phyloP scores from a whole-genome alignment of 2,113 vertebrate genomes.

The Vulpes ferrilata region DNA sequence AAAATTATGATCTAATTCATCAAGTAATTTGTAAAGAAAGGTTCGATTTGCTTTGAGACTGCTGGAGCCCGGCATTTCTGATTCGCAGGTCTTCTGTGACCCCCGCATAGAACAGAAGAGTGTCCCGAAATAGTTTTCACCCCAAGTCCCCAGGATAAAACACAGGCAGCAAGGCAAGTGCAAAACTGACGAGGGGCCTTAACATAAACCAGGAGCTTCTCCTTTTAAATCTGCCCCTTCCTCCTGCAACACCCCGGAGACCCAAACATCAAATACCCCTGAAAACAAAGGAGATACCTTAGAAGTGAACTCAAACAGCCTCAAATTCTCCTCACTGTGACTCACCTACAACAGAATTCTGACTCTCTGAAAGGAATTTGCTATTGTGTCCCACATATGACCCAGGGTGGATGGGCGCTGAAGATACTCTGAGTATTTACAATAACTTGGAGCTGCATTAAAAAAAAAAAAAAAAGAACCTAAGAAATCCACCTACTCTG shows the following conservation, averaged over 20 bases:
- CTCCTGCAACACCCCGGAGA: constrained; percentile 25
- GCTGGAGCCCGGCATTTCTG: not conserved
- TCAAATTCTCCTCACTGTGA: not conserved
- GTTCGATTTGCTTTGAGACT: constrained; percentile 28
- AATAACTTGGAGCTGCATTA: not conserved
- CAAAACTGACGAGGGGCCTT: constrained; percentile 44
- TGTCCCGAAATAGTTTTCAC: constrained; percentile 44
- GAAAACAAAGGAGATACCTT: not conserved
- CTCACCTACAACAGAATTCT: not conserved
- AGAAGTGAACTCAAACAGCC: constrained; percentile 45
- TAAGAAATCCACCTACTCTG: constrained; percentile 27
- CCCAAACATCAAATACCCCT: constrained; percentile 59
- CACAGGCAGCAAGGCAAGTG: constrained; percentile 55
- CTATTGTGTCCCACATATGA: not conserved
- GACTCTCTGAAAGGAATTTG: constrained; percentile 46
- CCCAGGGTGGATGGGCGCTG: not conserved
- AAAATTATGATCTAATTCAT: constrained; percentile 50
- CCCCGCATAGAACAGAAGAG: constrained; percentile 37
- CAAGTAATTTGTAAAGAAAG: constrained; percentile 51
- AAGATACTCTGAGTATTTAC: not conserved
- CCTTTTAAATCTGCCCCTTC: constrained; percentile 53
- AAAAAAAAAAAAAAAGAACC: not conserved
- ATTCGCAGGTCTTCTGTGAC: constrained; percentile 2
- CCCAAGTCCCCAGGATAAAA: not conserved
- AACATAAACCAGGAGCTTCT: constrained; percentile 58